phyloP scores from a whole-genome alignment of 2,888 invertebrate species.

The Criorhina ranunculi region DNA sequence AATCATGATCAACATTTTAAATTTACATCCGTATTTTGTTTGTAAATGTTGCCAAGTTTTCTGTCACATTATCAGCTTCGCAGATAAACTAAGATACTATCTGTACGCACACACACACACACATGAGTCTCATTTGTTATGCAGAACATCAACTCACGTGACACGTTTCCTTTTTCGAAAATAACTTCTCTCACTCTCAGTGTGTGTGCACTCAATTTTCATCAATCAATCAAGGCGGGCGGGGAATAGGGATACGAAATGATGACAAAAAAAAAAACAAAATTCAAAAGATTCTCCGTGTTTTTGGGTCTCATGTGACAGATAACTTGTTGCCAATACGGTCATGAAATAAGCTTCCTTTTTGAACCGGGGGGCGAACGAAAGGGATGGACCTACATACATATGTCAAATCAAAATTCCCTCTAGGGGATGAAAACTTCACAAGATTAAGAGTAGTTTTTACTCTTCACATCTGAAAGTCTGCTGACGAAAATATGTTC shows the following conservation, averaged over 20 bases:
- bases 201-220: conserved; percentile 53
- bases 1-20: conserved; percentile 61
- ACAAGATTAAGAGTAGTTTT: neutral
- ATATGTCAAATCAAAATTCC: neutral
- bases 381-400: neutral
- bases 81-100: conserved; percentile 53
- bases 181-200: conserved; percentile 50
- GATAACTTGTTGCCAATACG: conserved; percentile 34
- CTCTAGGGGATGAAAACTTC: neutral
- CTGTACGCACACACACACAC: conserved; percentile 9
- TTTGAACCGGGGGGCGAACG: neutral
- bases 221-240: conserved; percentile 58
- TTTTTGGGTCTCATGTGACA: conserved; percentile 4
- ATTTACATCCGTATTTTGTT: conserved; percentile 24
- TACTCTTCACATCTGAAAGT: neutral
- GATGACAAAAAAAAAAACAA: conserved; percentile 13
- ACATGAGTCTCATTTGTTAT: conserved; percentile 65
- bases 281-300: conserved; percentile 1
- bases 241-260: conserved; percentile 19
- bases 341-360: neutral
- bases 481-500: neutral
- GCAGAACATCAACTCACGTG: conserved; percentile 69
- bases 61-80: conserved; percentile 61
- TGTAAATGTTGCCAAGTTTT: conserved; percentile 28
- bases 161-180: conserved; percentile 67